Base-by-base conservation (phyloP, 2,113 vertebrate genomes). In the Oriolus oriolus region DNA sequence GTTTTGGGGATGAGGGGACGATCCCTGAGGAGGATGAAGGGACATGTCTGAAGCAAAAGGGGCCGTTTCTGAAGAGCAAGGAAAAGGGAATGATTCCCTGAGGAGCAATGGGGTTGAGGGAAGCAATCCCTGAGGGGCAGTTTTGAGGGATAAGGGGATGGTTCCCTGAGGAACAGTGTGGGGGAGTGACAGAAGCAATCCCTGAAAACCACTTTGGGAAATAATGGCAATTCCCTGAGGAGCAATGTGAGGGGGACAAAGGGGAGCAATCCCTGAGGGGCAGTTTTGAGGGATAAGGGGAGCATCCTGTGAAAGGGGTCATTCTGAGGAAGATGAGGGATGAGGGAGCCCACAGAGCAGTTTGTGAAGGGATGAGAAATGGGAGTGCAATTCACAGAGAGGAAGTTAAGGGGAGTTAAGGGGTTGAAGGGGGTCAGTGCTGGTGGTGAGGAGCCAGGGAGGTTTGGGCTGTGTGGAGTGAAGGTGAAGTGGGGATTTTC, bases 191-290 rank as follows among this genome's bases (percentile, higher is more conserved):
- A 52, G 61, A 37, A 37, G 33, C 45, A 77, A 37, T 79, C 74
- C 13, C 47, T 61, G 54, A 28, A n/a, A 53, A 53, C 16, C 28
- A n/a, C 10, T 59, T 23, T 11, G 35, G 13, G 37, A n/a, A 31
- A 23, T 41, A 68, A 53, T 23, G 23, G 7, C 1, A 0, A 26
- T 68, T 53, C 37, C 53, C 9, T 0, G 0, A 54, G 61, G 44
- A 57, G 31, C 16, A 30, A 8, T 1, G 0, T 56, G 37, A 66
- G 26, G 17, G 53, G 11, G 11, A 33, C 37, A 44, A 68, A 47
- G 30, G 13, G 26, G 31, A 61, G 17, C 21, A 9, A 30, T 50
- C 21, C 11, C 28, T 49, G 28, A 66, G 27, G 24, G 7, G n/a
- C n/a, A 61, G 5, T 17, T 57, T 9, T 39, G 31, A 26, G 21